A percentile compares a stretch with the other conserved stretches of the same genome.
These are phyloP conservation scores for Leucoma salicis DNA, from an alignment of 2,888 invertebrate genomes.

Conservation along the genomic window DNA sequence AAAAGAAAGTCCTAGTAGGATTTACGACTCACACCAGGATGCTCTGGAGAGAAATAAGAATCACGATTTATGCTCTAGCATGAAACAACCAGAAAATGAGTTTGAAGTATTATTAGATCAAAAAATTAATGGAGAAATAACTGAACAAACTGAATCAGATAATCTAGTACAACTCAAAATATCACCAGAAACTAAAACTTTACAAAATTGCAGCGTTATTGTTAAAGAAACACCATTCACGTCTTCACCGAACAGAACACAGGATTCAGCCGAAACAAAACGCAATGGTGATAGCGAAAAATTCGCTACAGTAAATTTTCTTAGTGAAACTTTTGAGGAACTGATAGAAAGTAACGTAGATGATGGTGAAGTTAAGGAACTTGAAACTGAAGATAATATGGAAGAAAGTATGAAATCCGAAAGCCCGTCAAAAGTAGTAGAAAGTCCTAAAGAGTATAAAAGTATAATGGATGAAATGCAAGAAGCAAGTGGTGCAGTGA, in stretches of 20 bases:
- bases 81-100: constrained; percentile 15
- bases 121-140: constrained; percentile 31
- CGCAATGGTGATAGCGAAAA: constrained; percentile 60
- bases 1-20: constrained; percentile 48
- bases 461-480: constrained; percentile 26
- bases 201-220: neutral
- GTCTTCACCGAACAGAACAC: constrained; percentile 20
- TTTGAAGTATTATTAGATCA: constrained; percentile 22
- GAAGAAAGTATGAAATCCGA: constrained; percentile 23
- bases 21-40: constrained; percentile 33
- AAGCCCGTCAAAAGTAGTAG: constrained; percentile 23
- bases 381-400: constrained; percentile 34
- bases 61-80: constrained; percentile 25
- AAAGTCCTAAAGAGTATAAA: constrained; percentile 27
- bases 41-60: neutral
- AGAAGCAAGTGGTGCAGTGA: constrained; percentile 24
- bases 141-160: constrained; percentile 15
- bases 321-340: constrained; percentile 70
- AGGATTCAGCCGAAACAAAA: constrained; percentile 25
- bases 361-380: constrained; percentile 57
- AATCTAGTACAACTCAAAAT: constrained; percentile 14
- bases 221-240: constrained; percentile 16
- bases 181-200: constrained; percentile 22
- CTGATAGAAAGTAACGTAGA: constrained; percentile 73
- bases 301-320: constrained; percentile 66